Base-by-base conservation (phyloP, 2,888 invertebrate species). In the Drosophila austrosaltans region DNA sequence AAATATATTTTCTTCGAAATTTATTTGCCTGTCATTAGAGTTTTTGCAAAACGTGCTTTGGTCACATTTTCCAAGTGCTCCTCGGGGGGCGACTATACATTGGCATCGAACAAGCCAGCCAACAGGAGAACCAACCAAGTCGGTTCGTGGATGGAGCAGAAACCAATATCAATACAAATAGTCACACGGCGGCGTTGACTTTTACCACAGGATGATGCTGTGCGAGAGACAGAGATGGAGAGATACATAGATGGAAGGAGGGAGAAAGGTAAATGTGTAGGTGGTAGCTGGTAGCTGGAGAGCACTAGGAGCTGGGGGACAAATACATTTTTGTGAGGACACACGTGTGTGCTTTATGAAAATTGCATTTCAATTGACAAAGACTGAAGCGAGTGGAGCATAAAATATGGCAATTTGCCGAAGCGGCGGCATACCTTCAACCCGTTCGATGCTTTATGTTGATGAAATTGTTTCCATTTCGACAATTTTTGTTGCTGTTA, bases 21-120 rank as follows among this genome's bases (percentile, higher is more conserved):
- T 90, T 90, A 90, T 90, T 90, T 90, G 90, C 79, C 87, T 90
- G 89, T 89, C 89, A 87, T 90, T 91, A 87, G 90, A 86, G 84
- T 89, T 89, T 69, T 82, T 80, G 81, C 80, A 73, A 66, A 76
- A 87, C 87, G 87, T 87, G 87, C 87, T 81, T 83, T 83, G 86
- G 86, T 86, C 86, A 66, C 81, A 83, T 81, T 86, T 57, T 74
- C 81, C 78, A 88, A 89, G 75, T 77, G 79, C 87, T 78, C 84
- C 89, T 22, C 65, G 86, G 88, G 85, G 85, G 89, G 66, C 75
- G 64, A 77, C 70, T 58, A 69, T 61, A 73, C 66, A 72, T 70
- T 70, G 78, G 67, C 75, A 36, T 3, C 40, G 32, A 30, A 30
- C 20, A 53, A 48, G 40, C 39, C 56, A 44, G 10, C 10, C 56